Evolutionary conservation across 23 tunicate genomes (phyloP).

Genomic region (Styela plicata): DNA sequence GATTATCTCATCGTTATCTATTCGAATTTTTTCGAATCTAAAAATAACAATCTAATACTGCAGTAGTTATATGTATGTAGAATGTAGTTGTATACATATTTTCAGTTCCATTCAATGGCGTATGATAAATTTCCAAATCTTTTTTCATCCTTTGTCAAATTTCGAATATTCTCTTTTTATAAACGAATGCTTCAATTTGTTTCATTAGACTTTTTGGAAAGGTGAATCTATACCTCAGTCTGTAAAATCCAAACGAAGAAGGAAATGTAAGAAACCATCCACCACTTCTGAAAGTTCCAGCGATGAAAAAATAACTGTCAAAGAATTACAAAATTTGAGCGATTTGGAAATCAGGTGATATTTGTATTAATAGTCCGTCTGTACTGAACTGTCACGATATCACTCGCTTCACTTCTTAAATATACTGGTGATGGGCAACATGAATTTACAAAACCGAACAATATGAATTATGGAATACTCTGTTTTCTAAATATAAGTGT

Average conservation of each 20-base stretch:
- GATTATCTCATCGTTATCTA: too few species aligned
- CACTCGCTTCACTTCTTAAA: too few species aligned
- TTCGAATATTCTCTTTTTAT: too few species aligned
- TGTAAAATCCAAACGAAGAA: not conserved
- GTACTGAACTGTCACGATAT: too few species aligned
- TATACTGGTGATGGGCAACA: too few species aligned
- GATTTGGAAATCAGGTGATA: conserved; percentile 7
- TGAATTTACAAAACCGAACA: too few species aligned
- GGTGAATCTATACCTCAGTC: conserved; percentile 10
- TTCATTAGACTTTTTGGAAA: conserved; percentile 18
- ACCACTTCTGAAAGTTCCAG: conserved; percentile 1
- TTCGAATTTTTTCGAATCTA: too few species aligned
- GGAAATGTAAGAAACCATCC: not conserved
- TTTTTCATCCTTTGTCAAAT: too few species aligned
- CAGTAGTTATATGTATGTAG: not conserved
- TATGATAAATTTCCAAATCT: too few species aligned
- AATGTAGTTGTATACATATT: not conserved
- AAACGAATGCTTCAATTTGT: not conserved
- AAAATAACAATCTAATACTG: not conserved
- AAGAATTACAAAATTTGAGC: not conserved
- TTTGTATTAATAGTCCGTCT: too few species aligned
- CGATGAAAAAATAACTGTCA: not conserved
- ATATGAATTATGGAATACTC: too few species aligned
- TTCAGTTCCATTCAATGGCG: not conserved
- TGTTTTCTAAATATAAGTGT: too few species aligned